Evolutionary conservation across 2,797 vertebrate species (phyloP).

Genomic region (Cheirogaleus major): DNA sequence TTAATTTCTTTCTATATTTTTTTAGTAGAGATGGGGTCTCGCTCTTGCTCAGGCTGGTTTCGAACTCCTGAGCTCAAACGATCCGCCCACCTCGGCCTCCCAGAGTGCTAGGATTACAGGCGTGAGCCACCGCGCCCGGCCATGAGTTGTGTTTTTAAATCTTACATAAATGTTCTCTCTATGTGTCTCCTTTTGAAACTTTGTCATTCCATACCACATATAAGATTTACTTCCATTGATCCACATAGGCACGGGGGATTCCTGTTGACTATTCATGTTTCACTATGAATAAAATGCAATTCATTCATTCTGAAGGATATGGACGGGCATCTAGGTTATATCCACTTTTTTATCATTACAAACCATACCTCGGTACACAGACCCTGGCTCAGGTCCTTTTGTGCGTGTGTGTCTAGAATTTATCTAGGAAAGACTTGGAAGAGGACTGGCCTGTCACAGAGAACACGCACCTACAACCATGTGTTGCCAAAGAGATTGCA

Average conservation of each 20-base stretch:
- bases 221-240: not conserved
- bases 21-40: no score
- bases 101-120: no score
- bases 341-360: not conserved
- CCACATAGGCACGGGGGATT: not conserved
- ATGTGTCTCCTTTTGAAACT: not conserved
- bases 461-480: rapidly evolving
- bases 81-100: no score
- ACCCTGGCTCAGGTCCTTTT: not conserved
- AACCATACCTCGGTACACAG: not conserved
- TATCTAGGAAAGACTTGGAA: not conserved
- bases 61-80: no score
- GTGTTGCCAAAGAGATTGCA: rapidly evolving
- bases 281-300: not conserved
- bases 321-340: not conserved
- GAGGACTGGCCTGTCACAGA: not conserved
- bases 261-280: not conserved
- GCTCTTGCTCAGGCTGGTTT: no score
- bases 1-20: no score
- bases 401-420: not conserved
- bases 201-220: not conserved
- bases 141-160: no score
- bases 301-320: not conserved
- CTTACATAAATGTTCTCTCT: not conserved
- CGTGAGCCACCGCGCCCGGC: no score